Percentiles rank a stretch among this genome's conserved stretches.
These are phyloP conservation scores for Pantherophis alleghaniensis DNA, from an alignment of 2,797 vertebrate species.

Conservation along the genomic window DNA sequence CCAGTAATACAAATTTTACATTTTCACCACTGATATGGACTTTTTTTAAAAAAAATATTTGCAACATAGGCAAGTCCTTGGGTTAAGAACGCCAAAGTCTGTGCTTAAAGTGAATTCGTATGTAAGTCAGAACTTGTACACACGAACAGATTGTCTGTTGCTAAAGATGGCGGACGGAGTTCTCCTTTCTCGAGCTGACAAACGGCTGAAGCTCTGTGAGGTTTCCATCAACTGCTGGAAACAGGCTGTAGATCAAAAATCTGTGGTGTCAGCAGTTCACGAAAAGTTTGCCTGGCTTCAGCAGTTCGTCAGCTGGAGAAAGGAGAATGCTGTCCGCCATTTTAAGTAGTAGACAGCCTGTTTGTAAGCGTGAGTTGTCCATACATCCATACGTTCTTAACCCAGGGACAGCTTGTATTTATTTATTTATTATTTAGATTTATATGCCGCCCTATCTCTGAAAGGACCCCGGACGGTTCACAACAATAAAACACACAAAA, in stretches of 20 bases:
- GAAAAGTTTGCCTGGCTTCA: neutral
- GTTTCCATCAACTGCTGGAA: neutral
- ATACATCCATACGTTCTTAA: neutral
- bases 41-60: too few species aligned
- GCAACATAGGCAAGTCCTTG: neutral
- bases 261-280: neutral
- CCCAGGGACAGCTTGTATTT: neutral
- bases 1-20: too few species aligned
- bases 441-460: too few species aligned
- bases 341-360: neutral
- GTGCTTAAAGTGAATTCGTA: neutral
- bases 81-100: neutral
- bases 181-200: neutral
- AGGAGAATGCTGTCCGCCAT: neutral
- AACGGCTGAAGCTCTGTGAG: neutral
- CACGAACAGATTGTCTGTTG: neutral
- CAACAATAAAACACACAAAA: too few species aligned
- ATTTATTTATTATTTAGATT: too few species aligned
- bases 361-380: neutral
- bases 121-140: neutral
- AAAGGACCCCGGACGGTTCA: too few species aligned
- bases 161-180: neutral
- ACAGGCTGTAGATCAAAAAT: neutral
- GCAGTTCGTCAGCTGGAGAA: neutral
- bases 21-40: neutral